Base-by-base conservation (phyloP, 1,140 invertebrate genomes). In the Aphaenogaster ashmeadi region DNA sequence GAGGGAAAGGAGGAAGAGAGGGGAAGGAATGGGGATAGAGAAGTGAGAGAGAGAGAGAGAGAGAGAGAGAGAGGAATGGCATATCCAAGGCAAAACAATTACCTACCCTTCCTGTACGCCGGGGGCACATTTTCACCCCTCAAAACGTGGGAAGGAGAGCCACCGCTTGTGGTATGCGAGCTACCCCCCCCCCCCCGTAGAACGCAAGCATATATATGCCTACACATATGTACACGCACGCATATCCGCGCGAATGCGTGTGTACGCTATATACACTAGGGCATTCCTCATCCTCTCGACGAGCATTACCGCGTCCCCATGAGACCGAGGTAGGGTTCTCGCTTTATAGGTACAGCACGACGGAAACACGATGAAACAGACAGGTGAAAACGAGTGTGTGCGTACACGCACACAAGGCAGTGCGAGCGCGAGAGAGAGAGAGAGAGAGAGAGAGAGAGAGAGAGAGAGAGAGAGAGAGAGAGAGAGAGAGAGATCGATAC, bases 111-210 rank as follows among this genome's bases (percentile, higher is more conserved):
- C 89, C 69, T 87, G 91, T 78, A 85, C 90, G 88, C 89, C 86
- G 64, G 87, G 91, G 91, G 91, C 88, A 90, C 89, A 92, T 92
- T 92, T 92, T 91, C 91, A 90, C 89, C 90, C 91, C 91, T 92
- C 71, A 67, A 89, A 91, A 92, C 90, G 91, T 90, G 89, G 91
- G 87, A 92, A 90, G 91, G 74, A 92, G 87, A 91, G 79, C 86
- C 74, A 91, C 86, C 91, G 90, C 88, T 93, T 91, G 89, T 91
- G 91, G 90, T 93, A 92, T 92, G 85, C 89, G 78, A 89, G 88
- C 88, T 91, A 91, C 89, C 90, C 86, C 47, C 81, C 88, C 89
- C 90, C 86, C 47, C 81, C 88, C 66, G 44, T 78, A 86, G 84
- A 72, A 72, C 38, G 9, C 36, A n/a, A 50, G 36, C 21, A 77